phyloP scores from a whole-genome alignment of 2,113 vertebrate species.

The Mobula hypostoma region DNA sequence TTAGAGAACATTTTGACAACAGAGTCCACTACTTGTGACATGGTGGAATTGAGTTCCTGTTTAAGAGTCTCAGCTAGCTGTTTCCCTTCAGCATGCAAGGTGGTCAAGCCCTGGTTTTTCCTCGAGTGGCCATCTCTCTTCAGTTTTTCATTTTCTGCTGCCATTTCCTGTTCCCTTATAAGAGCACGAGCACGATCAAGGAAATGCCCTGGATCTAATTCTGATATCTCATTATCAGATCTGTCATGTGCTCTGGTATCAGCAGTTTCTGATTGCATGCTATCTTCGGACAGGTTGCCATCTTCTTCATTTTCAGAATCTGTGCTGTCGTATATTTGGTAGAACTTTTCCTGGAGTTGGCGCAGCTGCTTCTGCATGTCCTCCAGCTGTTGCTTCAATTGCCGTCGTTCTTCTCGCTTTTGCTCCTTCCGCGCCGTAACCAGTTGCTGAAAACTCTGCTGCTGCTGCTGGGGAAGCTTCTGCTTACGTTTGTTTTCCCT shows the following conservation, averaged over 20 bases:
- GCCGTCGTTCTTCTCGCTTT: constrained; percentile 87
- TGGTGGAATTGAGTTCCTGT: constrained; percentile 93
- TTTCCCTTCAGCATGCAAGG: constrained; percentile 82
- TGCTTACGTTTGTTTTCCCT: constrained; percentile 98
- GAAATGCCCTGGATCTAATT: constrained; percentile 86
- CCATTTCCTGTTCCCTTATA: constrained; percentile 77
- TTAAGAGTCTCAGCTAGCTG: constrained; percentile 91
- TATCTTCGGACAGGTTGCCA: constrained; percentile 92
- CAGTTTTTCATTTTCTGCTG: constrained; percentile 65
- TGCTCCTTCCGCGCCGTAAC: constrained; percentile 91
- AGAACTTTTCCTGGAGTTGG: constrained; percentile 99
- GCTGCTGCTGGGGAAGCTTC: constrained; percentile 94
- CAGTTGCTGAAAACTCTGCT: constrained; percentile 96
- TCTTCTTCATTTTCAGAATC: constrained; percentile 97
- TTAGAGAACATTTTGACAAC: constrained; percentile 93
- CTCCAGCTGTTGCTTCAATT: constrained; percentile 96
- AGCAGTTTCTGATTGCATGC: constrained; percentile 82
- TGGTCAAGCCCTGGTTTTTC: constrained; percentile 62
- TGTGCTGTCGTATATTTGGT: constrained; percentile 97
- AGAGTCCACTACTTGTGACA: constrained; percentile 95
- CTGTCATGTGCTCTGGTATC: constrained; percentile 67
- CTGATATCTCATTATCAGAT: constrained; percentile 81
- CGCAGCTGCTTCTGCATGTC: constrained; percentile 99
- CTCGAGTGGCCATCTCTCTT: constrained; percentile 74
- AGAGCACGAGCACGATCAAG: constrained; percentile 84